phyloP scores from a whole-genome alignment of 2,113 vertebrate species.

The Microcebus griseorufus region DNA sequence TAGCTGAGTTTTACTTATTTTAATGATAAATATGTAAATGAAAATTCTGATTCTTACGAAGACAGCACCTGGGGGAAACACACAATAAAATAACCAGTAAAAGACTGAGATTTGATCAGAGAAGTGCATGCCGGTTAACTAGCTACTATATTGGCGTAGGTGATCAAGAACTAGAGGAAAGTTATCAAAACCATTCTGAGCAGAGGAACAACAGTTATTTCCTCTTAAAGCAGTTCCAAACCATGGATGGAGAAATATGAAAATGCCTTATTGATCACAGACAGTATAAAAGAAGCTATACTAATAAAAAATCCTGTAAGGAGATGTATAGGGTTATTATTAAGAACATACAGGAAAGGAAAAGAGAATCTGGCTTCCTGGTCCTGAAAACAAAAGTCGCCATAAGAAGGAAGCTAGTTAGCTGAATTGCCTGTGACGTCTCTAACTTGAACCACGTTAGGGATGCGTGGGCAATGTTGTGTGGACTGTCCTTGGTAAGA shows the following conservation, averaged over 20 bases:
- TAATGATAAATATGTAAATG: not conserved
- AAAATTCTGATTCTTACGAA: not conserved
- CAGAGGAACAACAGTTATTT: not conserved
- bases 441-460: not conserved
- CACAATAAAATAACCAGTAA: not conserved
- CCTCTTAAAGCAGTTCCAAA: not conserved
- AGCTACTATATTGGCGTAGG: not conserved
- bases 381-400: not conserved
- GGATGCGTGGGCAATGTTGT: not conserved
- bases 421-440: not conserved
- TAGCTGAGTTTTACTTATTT: not conserved
- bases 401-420: not conserved
- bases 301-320: not conserved
- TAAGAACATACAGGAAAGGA: not conserved
- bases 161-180: not conserved
- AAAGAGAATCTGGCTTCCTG: rapidly evolving
- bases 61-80: not conserved
- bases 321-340: rapidly evolving
- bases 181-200: not conserved
- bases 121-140: not conserved
- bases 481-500: not conserved
- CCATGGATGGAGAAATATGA: not conserved
- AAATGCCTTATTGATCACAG: not conserved
- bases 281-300: not conserved
- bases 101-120: not conserved